phyloP scores from a whole-genome alignment of 2,113 vertebrate genomes.

The Barnardius zonarius region DNA sequence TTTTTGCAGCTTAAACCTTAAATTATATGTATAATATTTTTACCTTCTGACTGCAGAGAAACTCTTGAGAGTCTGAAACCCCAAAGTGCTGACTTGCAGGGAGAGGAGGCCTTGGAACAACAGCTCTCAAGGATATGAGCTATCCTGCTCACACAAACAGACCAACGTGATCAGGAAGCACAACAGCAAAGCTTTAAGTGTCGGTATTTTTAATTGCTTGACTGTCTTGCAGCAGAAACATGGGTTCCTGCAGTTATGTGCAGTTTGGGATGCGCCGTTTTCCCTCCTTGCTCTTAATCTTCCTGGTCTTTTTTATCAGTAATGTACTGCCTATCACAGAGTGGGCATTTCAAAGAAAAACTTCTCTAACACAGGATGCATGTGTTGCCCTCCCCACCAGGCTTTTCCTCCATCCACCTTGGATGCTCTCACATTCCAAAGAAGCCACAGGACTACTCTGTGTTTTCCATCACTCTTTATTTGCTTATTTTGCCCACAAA shows the following conservation, averaged over 20 bases:
- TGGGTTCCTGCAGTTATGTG: not conserved
- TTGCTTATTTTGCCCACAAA: not conserved
- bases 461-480: not conserved
- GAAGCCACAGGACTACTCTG: not conserved
- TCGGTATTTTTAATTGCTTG: not conserved
- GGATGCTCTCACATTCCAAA: not conserved
- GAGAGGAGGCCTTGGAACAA: not conserved
- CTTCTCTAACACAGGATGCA: not conserved
- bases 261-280: not conserved
- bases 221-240: not conserved
- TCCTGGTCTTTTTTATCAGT: not conserved
- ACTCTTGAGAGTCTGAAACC: not conserved
- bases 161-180: not conserved
- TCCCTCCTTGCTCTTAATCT: not conserved
- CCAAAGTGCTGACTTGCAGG: not conserved
- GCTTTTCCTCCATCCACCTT: not conserved
- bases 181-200: not conserved
- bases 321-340: rapidly evolving
- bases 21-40: conserved; percentile 14
- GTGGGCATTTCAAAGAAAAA: not conserved
- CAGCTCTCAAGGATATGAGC: not conserved
- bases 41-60: conserved; percentile 37
- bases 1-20: not conserved
- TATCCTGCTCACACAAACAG: not conserved
- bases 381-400: not conserved